Percentiles rank a stretch among this genome's conserved stretches.
Evolutionary conservation across 2,113 vertebrate species (phyloP).

Genomic region (Pelecanoides urinatrix): DNA sequence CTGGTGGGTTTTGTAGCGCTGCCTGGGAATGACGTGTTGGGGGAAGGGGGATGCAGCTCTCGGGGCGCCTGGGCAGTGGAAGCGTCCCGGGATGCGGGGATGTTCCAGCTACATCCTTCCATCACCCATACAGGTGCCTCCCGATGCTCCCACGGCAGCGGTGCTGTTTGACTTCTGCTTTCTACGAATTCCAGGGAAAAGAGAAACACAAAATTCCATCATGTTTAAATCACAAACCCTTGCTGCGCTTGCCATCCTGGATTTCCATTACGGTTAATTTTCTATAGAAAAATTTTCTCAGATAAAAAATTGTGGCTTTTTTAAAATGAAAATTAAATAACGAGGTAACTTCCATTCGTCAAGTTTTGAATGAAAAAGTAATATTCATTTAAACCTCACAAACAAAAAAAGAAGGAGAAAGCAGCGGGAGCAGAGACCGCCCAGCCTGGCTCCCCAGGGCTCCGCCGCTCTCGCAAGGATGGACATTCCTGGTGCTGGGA

Average conservation of each 20-base stretch:
- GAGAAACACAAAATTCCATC: not conserved
- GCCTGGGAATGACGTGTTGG: not conserved
- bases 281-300: not conserved
- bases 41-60: not conserved
- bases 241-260: not conserved
- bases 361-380: not conserved
- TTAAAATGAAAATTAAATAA: not conserved
- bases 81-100: not conserved
- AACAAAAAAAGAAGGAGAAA: not conserved
- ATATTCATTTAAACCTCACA: not conserved
- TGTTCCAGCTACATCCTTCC: not conserved
- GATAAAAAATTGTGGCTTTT: not conserved
- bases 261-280: not conserved
- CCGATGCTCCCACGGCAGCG: fast-evolving
- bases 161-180: not conserved
- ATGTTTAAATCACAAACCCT: not conserved
- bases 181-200: not conserved
- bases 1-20: not conserved
- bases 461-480: not conserved
- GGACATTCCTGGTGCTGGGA: not conserved
- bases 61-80: fast-evolving
- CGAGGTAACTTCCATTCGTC: not conserved
- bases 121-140: too few relatives aligned
- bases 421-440: fast-evolving
- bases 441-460: not conserved